phyloP scores from a whole-genome alignment of 2,113 vertebrate genomes.

The Butorides virescens region DNA sequence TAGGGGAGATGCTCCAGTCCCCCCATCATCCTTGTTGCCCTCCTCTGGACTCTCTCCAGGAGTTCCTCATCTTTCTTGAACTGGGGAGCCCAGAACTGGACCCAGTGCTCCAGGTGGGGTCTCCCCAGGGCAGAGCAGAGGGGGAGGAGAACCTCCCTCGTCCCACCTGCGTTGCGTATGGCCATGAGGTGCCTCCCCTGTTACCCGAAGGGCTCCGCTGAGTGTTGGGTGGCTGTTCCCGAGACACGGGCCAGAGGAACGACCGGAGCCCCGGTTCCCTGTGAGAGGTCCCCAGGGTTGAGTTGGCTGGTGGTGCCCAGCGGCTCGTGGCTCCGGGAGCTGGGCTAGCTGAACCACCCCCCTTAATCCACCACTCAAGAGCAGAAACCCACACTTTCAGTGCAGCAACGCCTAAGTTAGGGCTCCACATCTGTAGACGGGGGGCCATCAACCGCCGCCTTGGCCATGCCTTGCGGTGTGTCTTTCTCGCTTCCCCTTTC shows the following conservation, averaged over 20 bases:
- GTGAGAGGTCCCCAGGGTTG: no score
- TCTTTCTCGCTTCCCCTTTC: background rate
- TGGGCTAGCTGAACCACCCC: background rate
- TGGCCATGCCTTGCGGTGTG: accelerated
- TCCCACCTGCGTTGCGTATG: accelerated
- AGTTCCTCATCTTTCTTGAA: no score
- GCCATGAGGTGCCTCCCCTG: accelerated
- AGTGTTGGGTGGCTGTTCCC: accelerated
- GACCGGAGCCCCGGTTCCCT: accelerated
- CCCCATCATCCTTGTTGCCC: no score
- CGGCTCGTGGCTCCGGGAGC: accelerated
- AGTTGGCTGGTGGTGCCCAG: background rate
- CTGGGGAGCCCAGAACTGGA: no score
- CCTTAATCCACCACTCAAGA: accelerated
- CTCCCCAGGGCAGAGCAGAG: no score
- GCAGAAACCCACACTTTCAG: background rate
- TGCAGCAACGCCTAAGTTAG: accelerated
- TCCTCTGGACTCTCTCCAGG: no score
- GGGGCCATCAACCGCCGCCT: background rate
- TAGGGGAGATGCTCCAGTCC: no score
- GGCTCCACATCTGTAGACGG: accelerated
- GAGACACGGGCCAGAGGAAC: background rate
- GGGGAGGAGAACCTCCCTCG: no score
- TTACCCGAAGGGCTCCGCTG: accelerated
- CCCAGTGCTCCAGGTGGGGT: no score